Percentiles rank a stretch among this genome's conserved stretches.
phyloP scores from a whole-genome alignment of 2,797 vertebrate genomes.

The Spinus olivaceus region DNA sequence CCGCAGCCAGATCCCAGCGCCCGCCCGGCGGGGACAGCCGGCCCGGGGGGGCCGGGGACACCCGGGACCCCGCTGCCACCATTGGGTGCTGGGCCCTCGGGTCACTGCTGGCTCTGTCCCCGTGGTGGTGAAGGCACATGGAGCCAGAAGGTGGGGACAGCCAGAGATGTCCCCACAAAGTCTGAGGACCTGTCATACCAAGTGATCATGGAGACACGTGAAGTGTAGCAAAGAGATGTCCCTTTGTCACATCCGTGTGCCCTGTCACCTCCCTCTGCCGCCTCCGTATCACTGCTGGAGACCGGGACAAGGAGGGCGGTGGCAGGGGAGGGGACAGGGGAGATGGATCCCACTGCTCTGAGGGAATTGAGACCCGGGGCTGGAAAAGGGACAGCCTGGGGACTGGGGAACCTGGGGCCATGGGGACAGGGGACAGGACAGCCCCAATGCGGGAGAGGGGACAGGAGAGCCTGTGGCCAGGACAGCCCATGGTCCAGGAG shows the following conservation, averaged over 20 bases:
- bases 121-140: accelerated
- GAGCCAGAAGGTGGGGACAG: neutral
- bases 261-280: neutral
- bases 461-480: neutral
- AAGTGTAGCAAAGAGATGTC: neutral
- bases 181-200: neutral
- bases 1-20: conserved; percentile 21
- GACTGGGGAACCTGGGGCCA: neutral
- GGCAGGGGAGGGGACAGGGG: neutral
- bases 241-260: neutral
- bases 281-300: neutral
- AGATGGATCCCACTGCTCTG: neutral
- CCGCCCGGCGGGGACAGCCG: neutral
- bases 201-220: neutral
- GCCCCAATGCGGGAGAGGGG: neutral
- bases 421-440: neutral
- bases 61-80: neutral
- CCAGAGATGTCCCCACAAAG: neutral
- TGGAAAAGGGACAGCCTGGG: neutral
- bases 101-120: neutral
- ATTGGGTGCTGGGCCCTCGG: neutral
- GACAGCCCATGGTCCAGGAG: neutral
- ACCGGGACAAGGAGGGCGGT: neutral
- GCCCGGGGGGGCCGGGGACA: neutral
- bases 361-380: neutral